Evolutionary conservation across 2,797 vertebrate species (phyloP), one percentile per base, ranked within the genome.

Genomic region (Paratrypauchen microcephalus): DNA sequence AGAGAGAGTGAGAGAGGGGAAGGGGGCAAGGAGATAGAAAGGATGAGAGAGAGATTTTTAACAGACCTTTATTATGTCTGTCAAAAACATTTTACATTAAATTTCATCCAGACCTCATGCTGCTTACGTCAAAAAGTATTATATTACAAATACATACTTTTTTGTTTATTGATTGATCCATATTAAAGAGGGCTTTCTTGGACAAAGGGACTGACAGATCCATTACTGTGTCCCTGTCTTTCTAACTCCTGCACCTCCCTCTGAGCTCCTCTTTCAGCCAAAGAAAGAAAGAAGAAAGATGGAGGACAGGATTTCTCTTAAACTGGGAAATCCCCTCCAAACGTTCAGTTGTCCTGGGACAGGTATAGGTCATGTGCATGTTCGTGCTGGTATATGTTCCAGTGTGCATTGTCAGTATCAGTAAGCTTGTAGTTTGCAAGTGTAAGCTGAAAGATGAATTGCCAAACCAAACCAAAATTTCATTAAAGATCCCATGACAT

Each of bases 261-360:
- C 59, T 41, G 48, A 0, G 9, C 57, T 78, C 23, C 69, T 66
- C 60, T 68, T 75, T 73, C 71, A 71, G 39, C 85, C 72, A 26
- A 1, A 28, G 2, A 73, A 75, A 75, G 47, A 48, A 69, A 65
- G 69, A 65, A 74, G 48, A 45, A 59, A 48, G 82, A 87, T 82
- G 83, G 84, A 84, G 83, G 83, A 83, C 82, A 68, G 58, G 74
- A 89, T 91, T 89, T 84, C 84, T 72, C 74, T 73, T 77, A 84
- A 88, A 86, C 79, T 82, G 63, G 60, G 76, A 85, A 65, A 76
- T 74, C 64, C 41, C 64, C 55, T 71, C 28, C 76, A 77, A 84
- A 60, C 67, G 71, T 84, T 74, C 83, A 0, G 2, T 62, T 56
- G 72, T 78, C 74, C 54, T 6, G 3, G 77, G 78, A 68, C 70